Conservation (phyloP, 2,113 vertebrate genomes). For the Naja naja region DNA sequence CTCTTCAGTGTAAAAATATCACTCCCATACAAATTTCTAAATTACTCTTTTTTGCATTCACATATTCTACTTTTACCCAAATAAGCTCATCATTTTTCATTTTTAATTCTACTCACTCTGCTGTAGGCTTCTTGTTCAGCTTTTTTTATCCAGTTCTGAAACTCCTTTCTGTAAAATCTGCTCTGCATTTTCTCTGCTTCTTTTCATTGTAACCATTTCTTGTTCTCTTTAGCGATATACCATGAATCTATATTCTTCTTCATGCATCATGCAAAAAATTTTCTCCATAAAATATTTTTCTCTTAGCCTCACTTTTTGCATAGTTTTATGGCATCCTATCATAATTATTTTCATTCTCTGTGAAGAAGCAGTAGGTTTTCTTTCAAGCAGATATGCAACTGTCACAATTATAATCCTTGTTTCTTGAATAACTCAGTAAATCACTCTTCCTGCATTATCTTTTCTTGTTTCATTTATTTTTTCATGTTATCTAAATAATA, state of each 20-base stretch:
- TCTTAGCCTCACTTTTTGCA: not conserved
- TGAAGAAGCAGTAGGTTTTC: not conserved
- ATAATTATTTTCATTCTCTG: not conserved
- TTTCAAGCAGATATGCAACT: not conserved
- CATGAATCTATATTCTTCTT: not conserved
- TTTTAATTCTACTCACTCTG: not conserved
- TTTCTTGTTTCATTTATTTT: not conserved
- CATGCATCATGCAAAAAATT: not conserved
- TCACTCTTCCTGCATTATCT: not conserved
- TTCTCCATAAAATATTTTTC: not conserved
- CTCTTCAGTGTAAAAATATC: not conserved
- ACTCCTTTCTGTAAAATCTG: not conserved
- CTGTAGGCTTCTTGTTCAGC: not conserved
- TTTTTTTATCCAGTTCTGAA: not conserved
- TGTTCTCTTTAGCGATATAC: not conserved
- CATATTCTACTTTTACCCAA: not conserved
- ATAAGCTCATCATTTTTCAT: not conserved
- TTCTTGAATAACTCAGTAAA: not conserved
- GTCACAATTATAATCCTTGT: not conserved
- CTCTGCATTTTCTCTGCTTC: not conserved
- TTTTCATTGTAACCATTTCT: not conserved
- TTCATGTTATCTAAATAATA: not conserved
- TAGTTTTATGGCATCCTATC: not conserved
- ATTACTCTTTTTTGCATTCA: not conserved
- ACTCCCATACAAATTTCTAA: not conserved